These are phyloP conservation scores for Alces alces DNA, from an alignment of 2,113 vertebrate species.

Conservation along the genomic window DNA sequence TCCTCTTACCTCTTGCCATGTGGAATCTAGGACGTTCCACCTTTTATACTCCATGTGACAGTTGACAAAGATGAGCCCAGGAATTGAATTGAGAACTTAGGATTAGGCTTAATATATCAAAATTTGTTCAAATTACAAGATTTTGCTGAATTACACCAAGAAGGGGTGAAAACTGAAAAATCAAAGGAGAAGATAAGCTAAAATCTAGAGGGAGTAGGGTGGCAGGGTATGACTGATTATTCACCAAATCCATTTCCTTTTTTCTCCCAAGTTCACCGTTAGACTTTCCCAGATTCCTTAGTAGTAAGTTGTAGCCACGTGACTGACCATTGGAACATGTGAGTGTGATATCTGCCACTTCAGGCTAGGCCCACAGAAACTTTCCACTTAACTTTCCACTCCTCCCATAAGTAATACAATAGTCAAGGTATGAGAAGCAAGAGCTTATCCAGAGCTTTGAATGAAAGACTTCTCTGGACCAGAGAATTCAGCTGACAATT, in stretches of 20 bases:
- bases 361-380: not conserved
- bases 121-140: not conserved
- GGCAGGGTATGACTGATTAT: not conserved
- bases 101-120: not conserved
- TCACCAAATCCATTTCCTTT: not conserved
- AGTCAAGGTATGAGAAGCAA: not conserved
- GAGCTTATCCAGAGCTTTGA: not conserved
- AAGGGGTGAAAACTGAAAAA: not conserved
- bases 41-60: not conserved
- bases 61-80: not conserved
- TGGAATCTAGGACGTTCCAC: too few species aligned
- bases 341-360: not conserved
- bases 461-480: not conserved
- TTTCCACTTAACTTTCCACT: not conserved
- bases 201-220: not conserved
- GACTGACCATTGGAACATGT: not conserved
- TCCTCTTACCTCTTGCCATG: not conserved
- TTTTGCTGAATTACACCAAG: not conserved
- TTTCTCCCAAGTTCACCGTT: not conserved
- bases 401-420: not conserved
- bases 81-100: not conserved
- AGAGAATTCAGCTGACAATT: not conserved
- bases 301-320: not conserved
- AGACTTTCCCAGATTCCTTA: not conserved
- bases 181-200: not conserved